Base-by-base conservation (phyloP, 1,140 invertebrate genomes). In the Belonocnema kinseyi region DNA sequence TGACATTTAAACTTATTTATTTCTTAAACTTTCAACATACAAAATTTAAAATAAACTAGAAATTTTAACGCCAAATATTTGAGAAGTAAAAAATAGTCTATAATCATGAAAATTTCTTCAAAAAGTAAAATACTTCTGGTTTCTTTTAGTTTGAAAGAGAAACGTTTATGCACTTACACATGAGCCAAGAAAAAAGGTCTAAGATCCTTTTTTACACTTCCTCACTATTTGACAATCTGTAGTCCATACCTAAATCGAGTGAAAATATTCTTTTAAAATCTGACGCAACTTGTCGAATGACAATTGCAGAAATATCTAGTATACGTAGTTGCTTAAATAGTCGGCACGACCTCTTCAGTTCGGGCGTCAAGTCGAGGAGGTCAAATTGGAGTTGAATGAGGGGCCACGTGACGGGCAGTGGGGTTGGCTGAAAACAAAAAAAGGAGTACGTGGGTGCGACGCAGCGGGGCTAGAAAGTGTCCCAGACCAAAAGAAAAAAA, bases 381-480 rank as follows among this genome's bases (percentile, higher is more conserved):
- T 78, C 77, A 73, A 75, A 80, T 79, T 81, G 78, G 19, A 26
- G 26, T 33, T 17, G 51, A 54, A 53, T 72, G 79, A 80, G 70
- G 61, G 58, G 73, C n/a, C 61, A 52, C 70, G 56, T 21, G 52
- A 40, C 50, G 74, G 78, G 78, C 73, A 78, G 75, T 73, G 50
- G 50, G 16, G 51, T 46, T 46, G 61, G 76, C n/a, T 74, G 77
- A 58, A 73, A 74, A 77, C 75, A 78, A 82, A 53, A 75, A 79
- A 77, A 83, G 70, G 72, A 80, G 56, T 86, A 88, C 86, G 89
- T 91, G 90, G 89, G 90, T 90, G 90, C 86, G 88, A 87, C 87
- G 81, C 76, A 66, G 78, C 78, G 83, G 80, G 73, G 79, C 86
- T 90, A 89, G 88, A 91, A 91, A 91, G 90, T 91, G 88, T 90